Evolutionary conservation across 2,888 invertebrate species (phyloP), one percentile per base, ranked within the genome.

Genomic region (Brachypterus glaber): DNA sequence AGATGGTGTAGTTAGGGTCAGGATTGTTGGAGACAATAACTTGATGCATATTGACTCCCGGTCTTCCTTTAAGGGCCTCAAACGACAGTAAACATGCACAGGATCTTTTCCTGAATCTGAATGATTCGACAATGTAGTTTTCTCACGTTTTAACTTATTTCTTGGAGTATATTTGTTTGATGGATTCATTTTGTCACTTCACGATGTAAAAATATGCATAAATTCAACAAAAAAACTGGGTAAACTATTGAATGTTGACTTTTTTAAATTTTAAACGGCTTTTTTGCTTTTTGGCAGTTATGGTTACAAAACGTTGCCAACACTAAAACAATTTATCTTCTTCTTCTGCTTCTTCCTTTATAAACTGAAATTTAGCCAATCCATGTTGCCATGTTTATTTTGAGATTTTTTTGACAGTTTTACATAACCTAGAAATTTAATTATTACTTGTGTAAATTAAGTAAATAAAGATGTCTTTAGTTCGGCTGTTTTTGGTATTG

Each of bases 1-100:
- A 39, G 77, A 68, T 2, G 84, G 82, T 3, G 82, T 73, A 2
- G 73, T 72, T 30, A 86, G 61, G 2, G 78, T 66, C 17, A 87
- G 68, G 7, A 78, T 78, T 3, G 76, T 78, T 2, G 82, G 70
- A 2, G 82, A 81, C 46, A 79, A 64, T 12, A 86, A 73, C 57
- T 76, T 77, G 55, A 88, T 72, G 57, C 83, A 85, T 0, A 79
- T 67, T 7, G 70, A 54, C 1, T 67, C 70, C 11, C 35, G 30
- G 11, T 79, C 76, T 35, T 76, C 73, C 56, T 80, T 79, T 59
- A 88, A 69, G 0, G 92, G 91, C 8, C 89, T 72, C 11, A 95
- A 64, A 13, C 95, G 73, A 58, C 93, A 93, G 55, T 77, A 95
- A 0, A 95, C 95, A 68, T 90, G 79, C 0, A 91, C 86, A 0